Percentiles rank a stretch among this genome's conserved stretches.
These are phyloP conservation scores for Gambusia affinis DNA, from an alignment of 2,113 vertebrate species.

Conservation along the genomic window DNA sequence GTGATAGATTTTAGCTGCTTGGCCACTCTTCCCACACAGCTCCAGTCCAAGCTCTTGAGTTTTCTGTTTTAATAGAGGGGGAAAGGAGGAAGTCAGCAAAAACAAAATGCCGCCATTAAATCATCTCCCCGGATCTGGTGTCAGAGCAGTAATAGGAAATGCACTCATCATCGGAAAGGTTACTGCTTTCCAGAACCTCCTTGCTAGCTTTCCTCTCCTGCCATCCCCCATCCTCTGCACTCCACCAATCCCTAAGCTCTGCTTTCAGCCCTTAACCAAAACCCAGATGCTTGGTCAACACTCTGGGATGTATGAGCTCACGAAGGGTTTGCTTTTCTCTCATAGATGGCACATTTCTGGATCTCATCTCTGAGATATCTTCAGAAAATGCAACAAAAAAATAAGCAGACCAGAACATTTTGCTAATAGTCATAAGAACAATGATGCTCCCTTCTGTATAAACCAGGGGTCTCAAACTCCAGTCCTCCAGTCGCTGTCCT, in stretches of 20 bases:
- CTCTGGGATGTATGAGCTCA: no score
- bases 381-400: no score
- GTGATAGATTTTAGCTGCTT: constrained; percentile 84
- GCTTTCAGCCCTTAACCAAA: constrained; percentile 4
- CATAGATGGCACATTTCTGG: no score
- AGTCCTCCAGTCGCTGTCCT: no score
- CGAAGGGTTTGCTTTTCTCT: no score
- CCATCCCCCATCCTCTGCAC: constrained; percentile 17
- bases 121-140: constrained; percentile 86
- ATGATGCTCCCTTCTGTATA: no score
- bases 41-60: constrained; percentile 68
- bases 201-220: constrained; percentile 64
- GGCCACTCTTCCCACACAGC: constrained; percentile 79
- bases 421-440: no score
- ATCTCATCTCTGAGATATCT: no score
- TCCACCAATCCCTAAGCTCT: neutral
- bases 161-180: constrained; percentile 89
- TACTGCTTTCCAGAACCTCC: constrained; percentile 86
- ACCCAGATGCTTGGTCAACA: no score
- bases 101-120: constrained; percentile 96
- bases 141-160: constrained; percentile 90
- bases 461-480: no score
- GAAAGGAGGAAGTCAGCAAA: constrained; percentile 88
- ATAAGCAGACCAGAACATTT: no score
- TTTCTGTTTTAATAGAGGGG: constrained; percentile 81